Percentiles rank a stretch among this genome's conserved stretches.
Evolutionary conservation across 2,888 invertebrate species (phyloP).

Genomic region (Lepetodrilus schrolli): DNA sequence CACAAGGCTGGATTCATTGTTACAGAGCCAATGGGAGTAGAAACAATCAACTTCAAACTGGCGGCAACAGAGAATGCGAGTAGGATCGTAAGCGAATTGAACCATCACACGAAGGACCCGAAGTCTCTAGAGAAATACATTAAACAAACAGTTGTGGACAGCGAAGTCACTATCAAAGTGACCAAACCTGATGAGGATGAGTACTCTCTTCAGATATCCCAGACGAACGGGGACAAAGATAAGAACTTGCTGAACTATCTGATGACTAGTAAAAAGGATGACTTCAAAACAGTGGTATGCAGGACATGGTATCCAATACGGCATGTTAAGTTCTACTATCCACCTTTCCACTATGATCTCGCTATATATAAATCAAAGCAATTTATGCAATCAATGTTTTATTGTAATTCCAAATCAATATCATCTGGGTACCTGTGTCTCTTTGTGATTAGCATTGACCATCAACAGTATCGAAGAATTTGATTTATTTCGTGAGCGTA

Average conservation of each 20-base stretch:
- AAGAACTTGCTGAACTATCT: background rate
- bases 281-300: too few species aligned
- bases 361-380: too few species aligned
- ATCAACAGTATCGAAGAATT: too few species aligned
- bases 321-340: too few species aligned
- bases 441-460: too few species aligned
- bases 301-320: too few species aligned
- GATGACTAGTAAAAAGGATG: background rate
- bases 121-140: background rate
- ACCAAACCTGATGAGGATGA: background rate
- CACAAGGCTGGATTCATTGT: background rate
- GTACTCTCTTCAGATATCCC: slow-evolving; percentile 36
- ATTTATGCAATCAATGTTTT: too few species aligned
- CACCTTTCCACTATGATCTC: too few species aligned
- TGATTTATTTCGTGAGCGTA: too few species aligned
- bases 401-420: too few species aligned
- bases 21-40: background rate
- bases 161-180: slow-evolving; percentile 17
- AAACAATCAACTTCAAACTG: background rate
- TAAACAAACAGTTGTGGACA: background rate
- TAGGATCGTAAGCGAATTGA: background rate
- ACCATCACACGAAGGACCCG: background rate
- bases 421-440: too few species aligned
- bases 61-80: too few species aligned
- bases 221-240: background rate